Conservation (phyloP, 2,888 invertebrate species). For the Seira musarum region DNA sequence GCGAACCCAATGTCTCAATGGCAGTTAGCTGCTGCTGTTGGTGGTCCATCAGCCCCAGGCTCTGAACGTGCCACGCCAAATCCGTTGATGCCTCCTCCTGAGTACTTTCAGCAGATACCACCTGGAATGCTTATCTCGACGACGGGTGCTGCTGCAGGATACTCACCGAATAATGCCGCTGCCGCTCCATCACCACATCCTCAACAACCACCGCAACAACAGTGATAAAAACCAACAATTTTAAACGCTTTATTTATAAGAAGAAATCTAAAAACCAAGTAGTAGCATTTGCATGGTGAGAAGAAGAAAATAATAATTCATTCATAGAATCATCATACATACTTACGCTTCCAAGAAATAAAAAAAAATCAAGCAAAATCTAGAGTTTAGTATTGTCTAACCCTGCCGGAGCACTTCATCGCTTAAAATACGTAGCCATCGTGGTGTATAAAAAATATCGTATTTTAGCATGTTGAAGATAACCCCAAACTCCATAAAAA, state of each 20-base stretch:
- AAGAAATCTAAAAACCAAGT: too few species aligned
- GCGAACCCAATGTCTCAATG: conserved; percentile 31
- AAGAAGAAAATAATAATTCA: background rate
- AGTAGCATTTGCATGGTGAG: too few species aligned
- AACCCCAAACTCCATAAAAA: too few species aligned
- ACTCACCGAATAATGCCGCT: conserved; percentile 39
- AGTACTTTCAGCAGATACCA: conserved; percentile 29
- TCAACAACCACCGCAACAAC: conserved; percentile 28
- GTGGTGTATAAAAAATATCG: too few species aligned
- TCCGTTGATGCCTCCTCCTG: conserved; percentile 46
- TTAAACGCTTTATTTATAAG: conserved; percentile 33
- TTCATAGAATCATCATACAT: too few species aligned
- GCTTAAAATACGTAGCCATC: too few species aligned
- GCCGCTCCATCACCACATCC: conserved; percentile 39
- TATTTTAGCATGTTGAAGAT: too few species aligned
- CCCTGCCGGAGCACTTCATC: too few species aligned
- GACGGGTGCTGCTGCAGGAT: conserved; percentile 20
- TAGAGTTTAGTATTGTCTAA: too few species aligned
- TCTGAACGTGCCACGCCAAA: conserved; percentile 38
- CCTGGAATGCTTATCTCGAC: conserved; percentile 33
- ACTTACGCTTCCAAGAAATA: too few species aligned
- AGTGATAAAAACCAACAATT: conserved; percentile 37
- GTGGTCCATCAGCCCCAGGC: conserved; percentile 12
- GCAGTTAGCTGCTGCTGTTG: conserved; percentile 36
- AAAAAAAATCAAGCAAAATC: too few species aligned